These are phyloP conservation scores for Callospermophilus lateralis DNA, from an alignment of 2,113 vertebrate species.

Conservation along the genomic window DNA sequence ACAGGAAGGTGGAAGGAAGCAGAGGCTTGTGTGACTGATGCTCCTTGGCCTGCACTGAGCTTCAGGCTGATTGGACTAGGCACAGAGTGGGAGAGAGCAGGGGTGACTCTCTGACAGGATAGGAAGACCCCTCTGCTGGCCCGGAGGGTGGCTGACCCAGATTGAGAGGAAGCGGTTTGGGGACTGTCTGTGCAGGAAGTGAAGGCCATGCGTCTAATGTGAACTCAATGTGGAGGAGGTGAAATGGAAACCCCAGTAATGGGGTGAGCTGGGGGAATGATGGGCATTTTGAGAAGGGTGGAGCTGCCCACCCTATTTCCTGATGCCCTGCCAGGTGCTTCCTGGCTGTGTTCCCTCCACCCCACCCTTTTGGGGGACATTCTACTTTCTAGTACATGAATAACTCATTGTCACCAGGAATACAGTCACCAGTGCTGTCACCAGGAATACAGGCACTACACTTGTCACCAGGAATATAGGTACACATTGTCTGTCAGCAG, in stretches of 20 bases:
- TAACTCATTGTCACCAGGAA: not conserved
- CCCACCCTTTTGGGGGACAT: constrained; percentile 36
- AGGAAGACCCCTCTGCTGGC: constrained; percentile 38
- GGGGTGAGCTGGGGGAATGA: not conserved
- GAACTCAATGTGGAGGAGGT: constrained; percentile 39
- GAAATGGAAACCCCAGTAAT: not conserved
- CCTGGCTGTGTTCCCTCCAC: constrained; percentile 58
- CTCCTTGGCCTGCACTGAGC: not conserved
- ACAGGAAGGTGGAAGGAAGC: not conserved
- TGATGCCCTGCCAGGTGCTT: constrained; percentile 80
- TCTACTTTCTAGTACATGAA: constrained; percentile 66
- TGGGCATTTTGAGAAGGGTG: constrained; percentile 58
- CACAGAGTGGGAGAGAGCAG: not conserved
- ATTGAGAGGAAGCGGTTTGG: constrained; percentile 69
- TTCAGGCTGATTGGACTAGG: not conserved
- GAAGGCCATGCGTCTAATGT: constrained; percentile 27
- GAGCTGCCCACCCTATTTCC: constrained; percentile 69
- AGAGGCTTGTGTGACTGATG: not conserved
- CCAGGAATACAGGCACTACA: not conserved
- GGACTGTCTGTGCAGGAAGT: constrained; percentile 68
- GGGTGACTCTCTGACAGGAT: not conserved
- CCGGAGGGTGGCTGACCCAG: not conserved
- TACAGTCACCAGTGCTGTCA: not conserved
- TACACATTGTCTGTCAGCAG: not conserved
- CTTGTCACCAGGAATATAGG: not conserved